A percentile compares a stretch with the other conserved stretches of the same genome.
phyloP scores from a whole-genome alignment of 2,113 vertebrate species.

The Mustelus asterias region DNA sequence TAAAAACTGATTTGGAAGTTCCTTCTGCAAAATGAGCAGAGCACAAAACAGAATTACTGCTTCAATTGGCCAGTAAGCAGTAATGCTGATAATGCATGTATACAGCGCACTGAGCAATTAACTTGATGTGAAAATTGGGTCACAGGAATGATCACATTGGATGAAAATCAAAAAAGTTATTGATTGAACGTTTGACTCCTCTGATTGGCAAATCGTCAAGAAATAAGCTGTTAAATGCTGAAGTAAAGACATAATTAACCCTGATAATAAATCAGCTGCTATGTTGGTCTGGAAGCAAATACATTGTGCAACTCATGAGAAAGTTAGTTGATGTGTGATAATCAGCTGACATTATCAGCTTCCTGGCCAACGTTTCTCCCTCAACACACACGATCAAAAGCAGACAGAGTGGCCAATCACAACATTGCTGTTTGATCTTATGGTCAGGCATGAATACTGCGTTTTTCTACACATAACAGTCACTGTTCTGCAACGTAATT shows the following conservation, averaged over 20 bases:
- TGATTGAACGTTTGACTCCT: neutral
- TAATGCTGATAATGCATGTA: neutral
- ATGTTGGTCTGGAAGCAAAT: neutral
- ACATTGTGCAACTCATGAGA: neutral
- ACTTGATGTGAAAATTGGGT: neutral
- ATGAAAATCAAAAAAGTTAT: conserved; percentile 9
- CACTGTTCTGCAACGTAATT: neutral
- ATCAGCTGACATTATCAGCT: neutral
- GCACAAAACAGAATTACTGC: neutral
- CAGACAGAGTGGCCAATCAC: neutral
- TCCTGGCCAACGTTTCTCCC: neutral
- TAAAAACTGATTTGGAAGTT: neutral
- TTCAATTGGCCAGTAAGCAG: neutral
- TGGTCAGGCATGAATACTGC: neutral
- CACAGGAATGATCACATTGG: neutral
- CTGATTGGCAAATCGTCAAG: neutral
- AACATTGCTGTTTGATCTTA: neutral
- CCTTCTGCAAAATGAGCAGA: neutral
- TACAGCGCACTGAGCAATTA: neutral
- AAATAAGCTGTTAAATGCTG: neutral
- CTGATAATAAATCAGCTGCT: neutral
- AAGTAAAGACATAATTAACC: neutral
- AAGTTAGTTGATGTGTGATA: neutral
- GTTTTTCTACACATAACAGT: neutral
- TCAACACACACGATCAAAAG: neutral